Percentiles rank a stretch among this genome's conserved stretches.
Conservation (phyloP, 2,797 vertebrate species). For the Graptemys geographica region DNA sequence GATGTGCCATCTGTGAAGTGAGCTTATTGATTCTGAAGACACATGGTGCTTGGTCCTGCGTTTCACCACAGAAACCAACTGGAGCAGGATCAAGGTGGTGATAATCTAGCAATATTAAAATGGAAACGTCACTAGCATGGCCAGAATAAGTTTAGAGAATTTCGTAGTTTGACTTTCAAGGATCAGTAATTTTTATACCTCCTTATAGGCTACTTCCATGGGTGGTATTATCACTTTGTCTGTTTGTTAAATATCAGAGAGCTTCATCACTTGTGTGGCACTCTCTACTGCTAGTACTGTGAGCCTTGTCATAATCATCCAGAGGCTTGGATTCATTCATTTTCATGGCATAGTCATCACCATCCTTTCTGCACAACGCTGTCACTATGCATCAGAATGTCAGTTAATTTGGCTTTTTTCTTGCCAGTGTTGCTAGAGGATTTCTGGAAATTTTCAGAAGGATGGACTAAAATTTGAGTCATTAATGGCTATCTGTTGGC, state of each 20-base stretch:
- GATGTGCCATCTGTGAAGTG: neutral
- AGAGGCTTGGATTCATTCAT: neutral
- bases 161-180: neutral
- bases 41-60: neutral
- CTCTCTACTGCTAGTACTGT: neutral
- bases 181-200: neutral
- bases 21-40: neutral
- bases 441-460: neutral
- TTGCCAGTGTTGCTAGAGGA: neutral
- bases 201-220: neutral
- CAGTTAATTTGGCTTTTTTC: neutral
- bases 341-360: neutral
- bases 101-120: neutral
- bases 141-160: neutral
- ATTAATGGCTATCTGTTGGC: neutral
- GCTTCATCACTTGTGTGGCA: neutral
- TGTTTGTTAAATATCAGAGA: neutral
- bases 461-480: neutral
- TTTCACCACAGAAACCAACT: neutral
- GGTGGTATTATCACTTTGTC: neutral
- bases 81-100: neutral
- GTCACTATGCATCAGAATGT: neutral
- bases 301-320: neutral
- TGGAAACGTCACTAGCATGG: neutral
- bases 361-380: neutral